Conservation (phyloP, 2,888 invertebrate genomes). For the Proisotoma minuta region DNA sequence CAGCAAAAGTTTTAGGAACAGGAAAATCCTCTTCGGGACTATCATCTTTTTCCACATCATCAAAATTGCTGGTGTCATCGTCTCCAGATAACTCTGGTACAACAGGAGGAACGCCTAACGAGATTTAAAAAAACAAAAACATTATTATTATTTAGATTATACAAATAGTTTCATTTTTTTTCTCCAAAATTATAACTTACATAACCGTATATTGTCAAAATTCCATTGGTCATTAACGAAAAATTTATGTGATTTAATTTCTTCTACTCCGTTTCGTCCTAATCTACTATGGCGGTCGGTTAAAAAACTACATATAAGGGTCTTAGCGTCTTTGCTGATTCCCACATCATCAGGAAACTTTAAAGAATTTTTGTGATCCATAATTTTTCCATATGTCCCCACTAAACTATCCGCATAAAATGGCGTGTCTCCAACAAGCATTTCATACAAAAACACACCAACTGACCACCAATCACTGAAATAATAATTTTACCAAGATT, state of each 20-base stretch:
- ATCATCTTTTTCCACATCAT: conserved; percentile 93
- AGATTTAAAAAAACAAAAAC: conserved; percentile 8
- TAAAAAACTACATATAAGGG: conserved; percentile 86
- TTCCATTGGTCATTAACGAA: conserved; percentile 97
- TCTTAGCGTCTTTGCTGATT: conserved; percentile 63
- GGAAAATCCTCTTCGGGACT: conserved; percentile 90
- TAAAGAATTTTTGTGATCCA: conserved; percentile 95
- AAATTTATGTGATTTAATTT: conserved; percentile 91
- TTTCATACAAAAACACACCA: conserved; percentile 97
- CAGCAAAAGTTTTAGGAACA: conserved; percentile 93
- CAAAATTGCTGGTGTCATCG: conserved; percentile 97
- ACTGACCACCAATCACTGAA: conserved; percentile 49
- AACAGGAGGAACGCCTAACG: conserved; percentile 76
- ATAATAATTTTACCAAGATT: not conserved
- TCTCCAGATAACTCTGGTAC: conserved; percentile 93
- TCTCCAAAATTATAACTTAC: conserved; percentile 55
- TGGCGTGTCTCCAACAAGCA: conserved; percentile 97
- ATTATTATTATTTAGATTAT: not conserved
- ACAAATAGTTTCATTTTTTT: not conserved
- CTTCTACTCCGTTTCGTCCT: conserved; percentile 86
- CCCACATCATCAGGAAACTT: conserved; percentile 88
- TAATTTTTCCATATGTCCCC: conserved; percentile 97
- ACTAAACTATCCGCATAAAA: conserved; percentile 98
- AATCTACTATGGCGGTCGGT: conserved; percentile 79
- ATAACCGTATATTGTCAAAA: conserved; percentile 88